Evolutionary conservation across 2,888 invertebrate genomes (phyloP), one percentile per base, ranked within the genome.

Genomic region (Drosophila percnosoma): DNA sequence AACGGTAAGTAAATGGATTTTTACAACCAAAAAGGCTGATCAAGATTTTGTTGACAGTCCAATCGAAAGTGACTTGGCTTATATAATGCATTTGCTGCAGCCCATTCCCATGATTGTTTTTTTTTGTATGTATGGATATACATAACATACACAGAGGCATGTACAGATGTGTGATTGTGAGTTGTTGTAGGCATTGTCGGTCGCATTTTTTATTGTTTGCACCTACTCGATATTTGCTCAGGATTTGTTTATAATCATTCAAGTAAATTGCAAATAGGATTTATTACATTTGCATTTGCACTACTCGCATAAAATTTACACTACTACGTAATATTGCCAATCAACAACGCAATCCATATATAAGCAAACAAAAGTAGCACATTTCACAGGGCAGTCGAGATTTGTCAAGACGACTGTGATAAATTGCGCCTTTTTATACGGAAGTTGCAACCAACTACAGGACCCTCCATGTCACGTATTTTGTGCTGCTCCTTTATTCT

Each of bases 211-310:
- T 59, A 40, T 60, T 61, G 24, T 42, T 52, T 71, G 67, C 60
- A 38, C 24, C 27, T 29, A 29, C 21, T 58, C 27, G 4, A 42
- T 53, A 57, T 61, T 66, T 73, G 15, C 58, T 59, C 49, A 63
- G 42, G 68, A 68, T 76, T 89, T 79, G 88, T 77, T 89, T 88
- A 85, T 88, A 87, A 83, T 73, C 73, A 89, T 68, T 64, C 33
- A 53, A 27, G 36, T 55, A 68, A 61, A 49, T 36, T 63, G 59
- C 11, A 49, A 53, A 38, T 42, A 6, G 29, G 42, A 67, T 45
- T 42, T 7, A 45, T 15, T 45, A 15, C 27, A 52, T 52, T 24
- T 48, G 29, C 52, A 68, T 55, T 55, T 38, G 27, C 40, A 40
- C 33, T 15, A 31, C n/a, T 67, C 59, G 60, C 67, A 49, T 40